Evolutionary conservation across 2,888 invertebrate species (phyloP).

Genomic region (Hirtodrosophila cameraria): DNA sequence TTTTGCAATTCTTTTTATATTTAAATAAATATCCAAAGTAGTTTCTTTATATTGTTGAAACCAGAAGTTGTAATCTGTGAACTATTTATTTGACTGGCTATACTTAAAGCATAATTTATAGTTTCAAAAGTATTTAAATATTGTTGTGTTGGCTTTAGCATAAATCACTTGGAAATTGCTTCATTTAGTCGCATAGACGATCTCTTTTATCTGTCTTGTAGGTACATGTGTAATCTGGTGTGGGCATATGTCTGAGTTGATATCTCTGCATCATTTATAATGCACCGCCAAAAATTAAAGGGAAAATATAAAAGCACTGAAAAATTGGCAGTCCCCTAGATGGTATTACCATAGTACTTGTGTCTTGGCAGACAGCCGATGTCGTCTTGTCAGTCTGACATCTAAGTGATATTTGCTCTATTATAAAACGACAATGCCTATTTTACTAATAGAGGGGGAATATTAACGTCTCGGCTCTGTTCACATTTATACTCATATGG

Average conservation of each 20-base stretch:
- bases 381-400: constrained; percentile 16
- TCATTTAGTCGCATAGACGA: constrained; percentile 3
- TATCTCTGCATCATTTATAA: constrained; percentile 44
- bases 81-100: too few relatives aligned
- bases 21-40: too few relatives aligned
- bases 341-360: neutral
- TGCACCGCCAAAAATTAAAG: constrained; percentile 30
- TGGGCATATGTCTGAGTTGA: constrained; percentile 20
- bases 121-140: too few relatives aligned
- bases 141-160: too few relatives aligned
- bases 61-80: too few relatives aligned
- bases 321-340: too few relatives aligned
- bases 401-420: constrained; percentile 23
- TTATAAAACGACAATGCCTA: neutral
- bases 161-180: neutral
- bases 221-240: constrained; percentile 11
- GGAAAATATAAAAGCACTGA: neutral
- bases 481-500: constrained; percentile 46
- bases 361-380: constrained; percentile 11
- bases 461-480: constrained; percentile 7
- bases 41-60: neutral
- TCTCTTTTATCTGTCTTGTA: neutral
- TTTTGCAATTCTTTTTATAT: too few relatives aligned
- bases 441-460: neutral
- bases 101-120: too few relatives aligned